Evolutionary conservation across 2,888 invertebrate species (phyloP).

Genomic region (Nineta flava): DNA sequence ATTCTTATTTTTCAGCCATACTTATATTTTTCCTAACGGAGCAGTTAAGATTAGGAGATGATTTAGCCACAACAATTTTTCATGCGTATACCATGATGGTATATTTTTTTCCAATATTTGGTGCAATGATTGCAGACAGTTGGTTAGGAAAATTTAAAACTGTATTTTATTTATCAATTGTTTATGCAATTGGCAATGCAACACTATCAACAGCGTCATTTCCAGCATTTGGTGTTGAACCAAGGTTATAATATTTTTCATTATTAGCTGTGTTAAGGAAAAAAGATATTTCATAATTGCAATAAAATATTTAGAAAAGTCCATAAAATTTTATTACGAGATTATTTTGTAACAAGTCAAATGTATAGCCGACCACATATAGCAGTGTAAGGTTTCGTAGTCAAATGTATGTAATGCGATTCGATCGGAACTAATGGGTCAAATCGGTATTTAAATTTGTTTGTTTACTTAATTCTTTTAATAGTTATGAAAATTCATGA

Average conservation of each 20-base stretch:
- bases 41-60: slow-evolving; percentile 53
- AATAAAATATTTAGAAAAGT: no score
- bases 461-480: no score
- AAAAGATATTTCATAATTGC: no score
- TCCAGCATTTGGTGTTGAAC: not conserved
- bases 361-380: no score
- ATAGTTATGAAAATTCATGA: no score
- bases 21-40: slow-evolving; percentile 75
- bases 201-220: slow-evolving; percentile 51
- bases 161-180: slow-evolving; percentile 73
- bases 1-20: slow-evolving; percentile 52
- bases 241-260: not conserved
- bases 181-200: slow-evolving; percentile 74
- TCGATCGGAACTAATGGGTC: no score
- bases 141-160: slow-evolving; percentile 81
- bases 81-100: slow-evolving; percentile 81
- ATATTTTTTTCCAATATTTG: slow-evolving; percentile 77
- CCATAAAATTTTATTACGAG: no score
- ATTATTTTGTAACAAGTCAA: no score
- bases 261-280: not conserved
- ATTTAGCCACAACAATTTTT: slow-evolving; percentile 70
- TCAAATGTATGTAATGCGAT: no score
- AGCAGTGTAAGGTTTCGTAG: no score
- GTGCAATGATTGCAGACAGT: slow-evolving; percentile 89
- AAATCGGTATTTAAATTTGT: no score